Evolutionary conservation across 2,113 vertebrate genomes (phyloP).

Genomic region (Amblyornis subalaris): DNA sequence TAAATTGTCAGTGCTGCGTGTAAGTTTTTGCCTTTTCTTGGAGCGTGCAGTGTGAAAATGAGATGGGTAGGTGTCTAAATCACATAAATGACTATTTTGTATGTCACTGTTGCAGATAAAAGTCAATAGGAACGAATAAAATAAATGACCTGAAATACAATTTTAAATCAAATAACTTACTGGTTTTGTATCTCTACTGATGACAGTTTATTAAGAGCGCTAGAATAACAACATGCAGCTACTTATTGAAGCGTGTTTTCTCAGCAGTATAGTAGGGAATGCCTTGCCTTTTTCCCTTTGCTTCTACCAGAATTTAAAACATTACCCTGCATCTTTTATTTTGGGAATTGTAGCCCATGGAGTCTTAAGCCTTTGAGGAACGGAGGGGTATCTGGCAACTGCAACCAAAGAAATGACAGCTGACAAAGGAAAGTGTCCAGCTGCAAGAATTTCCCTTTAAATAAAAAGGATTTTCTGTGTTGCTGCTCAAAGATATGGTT

Average conservation of each 20-base stretch:
- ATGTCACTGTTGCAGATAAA: neutral
- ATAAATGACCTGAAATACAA: neutral
- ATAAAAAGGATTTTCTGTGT: neutral
- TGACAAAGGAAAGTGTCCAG: neutral
- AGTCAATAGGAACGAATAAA: neutral
- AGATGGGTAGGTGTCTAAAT: conserved; percentile 15
- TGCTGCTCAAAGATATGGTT: neutral
- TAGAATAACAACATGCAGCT: neutral
- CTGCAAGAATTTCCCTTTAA: neutral
- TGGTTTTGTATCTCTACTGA: neutral
- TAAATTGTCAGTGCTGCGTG: neutral
- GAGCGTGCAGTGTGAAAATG: neutral
- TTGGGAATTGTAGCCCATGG: neutral
- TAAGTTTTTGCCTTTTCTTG: conserved; percentile 14
- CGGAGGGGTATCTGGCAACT: neutral
- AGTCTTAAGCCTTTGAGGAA: neutral
- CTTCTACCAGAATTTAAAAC: neutral
- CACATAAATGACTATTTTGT: neutral
- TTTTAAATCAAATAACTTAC: conserved; percentile 6
- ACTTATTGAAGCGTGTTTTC: neutral
- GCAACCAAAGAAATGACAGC: neutral
- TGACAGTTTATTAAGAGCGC: neutral
- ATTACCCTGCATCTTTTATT: neutral
- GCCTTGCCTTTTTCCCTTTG: neutral
- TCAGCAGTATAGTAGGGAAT: neutral